phyloP scores from a whole-genome alignment of 2,888 invertebrate genomes.

The Fragum fragum region DNA sequence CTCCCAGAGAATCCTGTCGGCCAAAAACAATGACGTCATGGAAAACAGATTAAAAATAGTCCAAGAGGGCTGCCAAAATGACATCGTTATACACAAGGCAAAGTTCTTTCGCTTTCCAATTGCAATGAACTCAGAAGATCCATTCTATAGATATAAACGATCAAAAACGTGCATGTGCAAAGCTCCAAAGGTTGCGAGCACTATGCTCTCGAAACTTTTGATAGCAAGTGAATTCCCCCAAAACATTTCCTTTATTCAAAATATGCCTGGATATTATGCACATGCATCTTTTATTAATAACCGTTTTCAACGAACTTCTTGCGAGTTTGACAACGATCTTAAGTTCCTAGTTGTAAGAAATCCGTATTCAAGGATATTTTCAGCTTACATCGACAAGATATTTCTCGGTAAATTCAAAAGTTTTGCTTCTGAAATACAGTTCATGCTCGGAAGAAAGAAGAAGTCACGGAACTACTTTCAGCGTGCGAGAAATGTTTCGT shows the following conservation, averaged over 20 bases:
- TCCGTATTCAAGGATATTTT: slow-evolving; percentile 53
- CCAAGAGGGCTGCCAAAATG: neutral
- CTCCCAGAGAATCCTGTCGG: neutral
- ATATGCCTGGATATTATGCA: slow-evolving; percentile 38
- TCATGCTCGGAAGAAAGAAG: neutral
- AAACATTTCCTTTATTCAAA: slow-evolving; percentile 24
- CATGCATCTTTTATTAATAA: slow-evolving; percentile 19
- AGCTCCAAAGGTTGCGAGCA: slow-evolving; percentile 56
- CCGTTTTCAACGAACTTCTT: slow-evolving; percentile 8
- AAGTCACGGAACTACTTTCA: neutral
- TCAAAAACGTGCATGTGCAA: slow-evolving; percentile 39
- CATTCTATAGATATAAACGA: slow-evolving; percentile 4
- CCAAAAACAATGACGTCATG: neutral
- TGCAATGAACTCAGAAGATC: slow-evolving; percentile 1
- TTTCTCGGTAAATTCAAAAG: slow-evolving; percentile 47
- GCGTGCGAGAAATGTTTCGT: neutral
- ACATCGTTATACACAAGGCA: neutral
- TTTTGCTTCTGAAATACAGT: slow-evolving; percentile 12
- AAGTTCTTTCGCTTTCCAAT: slow-evolving; percentile 7
- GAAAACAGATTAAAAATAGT: neutral
- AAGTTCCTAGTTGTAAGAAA: slow-evolving; percentile 46
- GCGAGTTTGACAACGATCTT: neutral
- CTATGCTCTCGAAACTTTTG: slow-evolving; percentile 34
- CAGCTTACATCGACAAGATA: slow-evolving; percentile 60
- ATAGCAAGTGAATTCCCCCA: slow-evolving; percentile 32